phyloP scores from a whole-genome alignment of 1,140 invertebrate genomes.

The Gonioctena quinquepunctata region DNA sequence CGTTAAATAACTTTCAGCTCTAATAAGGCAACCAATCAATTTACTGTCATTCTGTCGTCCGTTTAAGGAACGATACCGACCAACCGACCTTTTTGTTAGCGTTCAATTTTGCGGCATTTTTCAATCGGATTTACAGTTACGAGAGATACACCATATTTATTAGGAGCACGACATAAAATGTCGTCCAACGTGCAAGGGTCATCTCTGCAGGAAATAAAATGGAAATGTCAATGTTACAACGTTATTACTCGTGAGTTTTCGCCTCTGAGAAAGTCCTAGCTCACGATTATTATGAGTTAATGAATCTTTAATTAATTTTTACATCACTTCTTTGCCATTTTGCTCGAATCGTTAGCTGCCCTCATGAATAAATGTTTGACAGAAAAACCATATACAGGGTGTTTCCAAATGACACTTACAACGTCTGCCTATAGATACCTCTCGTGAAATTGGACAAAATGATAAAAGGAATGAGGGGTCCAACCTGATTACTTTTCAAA shows the following conservation, averaged over 20 bases:
- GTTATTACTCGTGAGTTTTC: not conserved
- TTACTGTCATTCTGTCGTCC: conserved; percentile 12
- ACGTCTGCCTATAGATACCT: no score
- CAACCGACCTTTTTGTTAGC: not conserved
- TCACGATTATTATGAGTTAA: not conserved
- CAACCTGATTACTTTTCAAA: no score
- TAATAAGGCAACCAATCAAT: conserved; percentile 24
- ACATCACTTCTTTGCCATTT: no score
- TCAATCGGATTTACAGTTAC: not conserved
- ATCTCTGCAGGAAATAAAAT: not conserved
- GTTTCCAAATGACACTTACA: no score
- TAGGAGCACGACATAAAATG: not conserved
- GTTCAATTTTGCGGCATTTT: conserved; percentile 5
- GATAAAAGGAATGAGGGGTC: no score
- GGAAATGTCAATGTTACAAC: not conserved
- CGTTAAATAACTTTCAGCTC: conserved; percentile 10
- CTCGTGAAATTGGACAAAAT: no score
- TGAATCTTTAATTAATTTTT: no score
- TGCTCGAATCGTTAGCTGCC: no score
- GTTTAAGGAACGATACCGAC: conserved; percentile 9
- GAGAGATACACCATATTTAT: not conserved
- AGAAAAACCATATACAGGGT: no score
- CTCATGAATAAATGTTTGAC: no score
- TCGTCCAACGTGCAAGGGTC: not conserved
- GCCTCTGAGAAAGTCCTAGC: not conserved